These are phyloP conservation scores for Dipodomys merriami DNA, from an alignment of 2,113 vertebrate species.

Conservation along the genomic window DNA sequence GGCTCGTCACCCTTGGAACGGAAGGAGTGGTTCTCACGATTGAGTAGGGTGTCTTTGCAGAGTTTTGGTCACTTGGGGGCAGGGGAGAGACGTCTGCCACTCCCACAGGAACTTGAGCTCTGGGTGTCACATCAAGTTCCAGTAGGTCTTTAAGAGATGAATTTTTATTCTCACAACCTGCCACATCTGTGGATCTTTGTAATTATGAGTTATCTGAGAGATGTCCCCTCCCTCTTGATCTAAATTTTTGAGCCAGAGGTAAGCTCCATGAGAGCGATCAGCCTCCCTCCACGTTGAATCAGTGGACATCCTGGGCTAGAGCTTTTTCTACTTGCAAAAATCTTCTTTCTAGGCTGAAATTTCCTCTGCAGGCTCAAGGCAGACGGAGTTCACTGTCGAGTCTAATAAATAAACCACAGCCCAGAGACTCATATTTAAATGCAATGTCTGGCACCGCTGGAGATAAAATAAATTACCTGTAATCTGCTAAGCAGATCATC, in stretches of 20 bases:
- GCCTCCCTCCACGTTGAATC: neutral
- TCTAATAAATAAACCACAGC: conserved; percentile 66
- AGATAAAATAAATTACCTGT: conserved; percentile 60
- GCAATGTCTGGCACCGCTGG: conserved; percentile 47
- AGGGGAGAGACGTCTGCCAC: neutral
- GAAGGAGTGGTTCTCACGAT: too few relatives aligned
- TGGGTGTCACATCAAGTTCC: neutral
- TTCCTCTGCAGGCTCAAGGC: conserved; percentile 21
- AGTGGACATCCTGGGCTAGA: neutral
- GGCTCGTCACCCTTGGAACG: too few relatives aligned
- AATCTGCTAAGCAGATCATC: conserved; percentile 55
- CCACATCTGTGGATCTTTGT: neutral
- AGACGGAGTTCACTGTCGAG: conserved; percentile 59
- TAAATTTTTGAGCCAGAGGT: neutral
- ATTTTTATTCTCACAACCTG: neutral
- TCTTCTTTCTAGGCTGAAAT: conserved; percentile 7
- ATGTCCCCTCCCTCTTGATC: neutral
- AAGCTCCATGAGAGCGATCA: neutral
- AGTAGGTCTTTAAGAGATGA: neutral
- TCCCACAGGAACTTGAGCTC: neutral
- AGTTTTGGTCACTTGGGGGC: neutral
- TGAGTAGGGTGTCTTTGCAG: neutral
- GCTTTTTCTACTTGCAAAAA: neutral
- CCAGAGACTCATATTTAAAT: conserved; percentile 41
- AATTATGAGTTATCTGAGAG: neutral